These are phyloP conservation scores for Poeciliopsis prolifica DNA, from an alignment of 2,113 vertebrate genomes.

Conservation along the genomic window DNA sequence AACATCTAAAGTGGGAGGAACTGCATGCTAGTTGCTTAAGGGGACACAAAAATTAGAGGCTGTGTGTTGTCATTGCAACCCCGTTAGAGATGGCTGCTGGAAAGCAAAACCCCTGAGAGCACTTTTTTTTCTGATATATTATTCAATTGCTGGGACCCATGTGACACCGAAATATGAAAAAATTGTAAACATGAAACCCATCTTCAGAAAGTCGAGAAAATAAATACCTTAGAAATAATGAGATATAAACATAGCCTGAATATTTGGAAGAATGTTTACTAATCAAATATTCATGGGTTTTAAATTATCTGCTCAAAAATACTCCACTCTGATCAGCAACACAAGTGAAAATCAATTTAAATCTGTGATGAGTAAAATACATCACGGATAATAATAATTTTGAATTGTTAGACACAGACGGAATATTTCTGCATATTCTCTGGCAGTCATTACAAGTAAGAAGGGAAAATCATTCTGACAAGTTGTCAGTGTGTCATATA, in stretches of 20 bases:
- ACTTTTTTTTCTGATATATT: slow-evolving; percentile 26
- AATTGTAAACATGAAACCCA: slow-evolving; percentile 10
- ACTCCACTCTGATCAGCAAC: slow-evolving; percentile 51
- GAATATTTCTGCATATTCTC: slow-evolving; percentile 68
- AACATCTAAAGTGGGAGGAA: slow-evolving; percentile 73
- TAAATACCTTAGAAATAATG: slow-evolving; percentile 34
- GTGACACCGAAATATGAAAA: slow-evolving; percentile 12
- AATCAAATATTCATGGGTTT: slow-evolving; percentile 67
- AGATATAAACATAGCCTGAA: slow-evolving; percentile 25
- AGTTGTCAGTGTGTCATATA: slow-evolving; percentile 63
- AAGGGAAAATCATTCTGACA: slow-evolving; percentile 67
- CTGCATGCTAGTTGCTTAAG: slow-evolving; percentile 70
- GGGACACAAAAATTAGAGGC: slow-evolving; percentile 42
- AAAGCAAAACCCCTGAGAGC: slow-evolving; percentile 17
- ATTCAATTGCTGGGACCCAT: slow-evolving; percentile 19
- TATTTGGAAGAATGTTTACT: slow-evolving; percentile 52
- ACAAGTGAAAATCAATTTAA: slow-evolving; percentile 66
- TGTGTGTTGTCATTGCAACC: slow-evolving; percentile 47
- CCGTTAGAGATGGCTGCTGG: slow-evolving; percentile 29
- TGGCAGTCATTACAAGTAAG: slow-evolving; percentile 36
- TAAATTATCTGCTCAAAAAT: slow-evolving; percentile 50
- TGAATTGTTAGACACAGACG: slow-evolving; percentile 49
- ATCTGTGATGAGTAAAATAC: slow-evolving; percentile 53
- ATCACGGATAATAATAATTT: slow-evolving; percentile 59
- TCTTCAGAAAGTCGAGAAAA: slow-evolving; percentile 21